Conservation (phyloP, 2,113 vertebrate species). For the Sinocyclocheilus anophthalmus region DNA sequence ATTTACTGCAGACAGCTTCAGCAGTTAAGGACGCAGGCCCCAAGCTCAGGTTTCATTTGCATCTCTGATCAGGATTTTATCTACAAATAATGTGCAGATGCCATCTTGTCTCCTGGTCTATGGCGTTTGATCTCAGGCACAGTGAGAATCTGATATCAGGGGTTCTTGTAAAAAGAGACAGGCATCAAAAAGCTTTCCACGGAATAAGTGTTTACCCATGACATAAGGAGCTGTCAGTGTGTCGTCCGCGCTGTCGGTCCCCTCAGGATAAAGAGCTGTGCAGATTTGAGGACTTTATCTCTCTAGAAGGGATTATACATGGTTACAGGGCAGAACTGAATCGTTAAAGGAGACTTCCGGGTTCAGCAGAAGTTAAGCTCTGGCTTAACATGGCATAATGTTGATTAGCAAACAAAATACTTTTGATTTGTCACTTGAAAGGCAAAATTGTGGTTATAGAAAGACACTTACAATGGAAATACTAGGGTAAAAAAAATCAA, state of each 20-base stretch:
- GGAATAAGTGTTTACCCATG: conserved; percentile 52
- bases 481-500: not conserved
- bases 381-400: not conserved
- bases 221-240: conserved; percentile 57
- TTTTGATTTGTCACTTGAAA: not conserved
- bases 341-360: conserved; percentile 21
- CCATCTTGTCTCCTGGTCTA: conserved; percentile 48
- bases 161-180: conserved; percentile 46
- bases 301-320: conserved; percentile 17
- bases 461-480: not conserved
- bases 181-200: conserved; percentile 45
- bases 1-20: conserved; percentile 39
- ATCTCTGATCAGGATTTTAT: conserved; percentile 63
- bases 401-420: not conserved
- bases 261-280: conserved; percentile 34
- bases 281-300: conserved; percentile 57
- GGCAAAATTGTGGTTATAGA: not conserved
- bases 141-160: conserved; percentile 57
- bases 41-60: conserved; percentile 59
- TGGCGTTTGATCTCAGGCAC: conserved; percentile 46
- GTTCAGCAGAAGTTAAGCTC: conserved; percentile 6
- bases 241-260: conserved; percentile 30
- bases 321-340: conserved; percentile 21
- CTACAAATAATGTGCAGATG: conserved; percentile 55
- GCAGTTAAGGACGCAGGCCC: conserved; percentile 13